Conservation (phyloP, 30 jellyfish, hydroid and myxozoan species). For the Phacellophora camtschatica region DNA sequence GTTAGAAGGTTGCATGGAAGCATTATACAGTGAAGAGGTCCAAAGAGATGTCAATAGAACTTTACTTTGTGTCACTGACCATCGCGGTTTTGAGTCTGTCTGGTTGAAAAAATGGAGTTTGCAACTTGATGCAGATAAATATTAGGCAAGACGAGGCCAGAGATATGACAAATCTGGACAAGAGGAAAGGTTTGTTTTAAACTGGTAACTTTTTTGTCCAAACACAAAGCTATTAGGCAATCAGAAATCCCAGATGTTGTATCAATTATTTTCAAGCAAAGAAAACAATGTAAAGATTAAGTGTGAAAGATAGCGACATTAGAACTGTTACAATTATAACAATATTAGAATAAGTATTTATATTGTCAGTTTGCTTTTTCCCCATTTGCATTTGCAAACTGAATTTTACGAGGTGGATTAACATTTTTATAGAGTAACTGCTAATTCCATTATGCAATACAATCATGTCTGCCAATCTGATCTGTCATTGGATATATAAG, state of each 20-base stretch:
- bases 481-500: no score
- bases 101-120: constrained; percentile 6
- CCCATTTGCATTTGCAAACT: no score
- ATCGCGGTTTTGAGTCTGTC: not conserved
- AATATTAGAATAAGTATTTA: no score
- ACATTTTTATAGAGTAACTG: no score
- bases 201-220: not conserved
- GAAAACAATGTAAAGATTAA: not conserved
- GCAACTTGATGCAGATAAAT: constrained; percentile 12
- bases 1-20: constrained; percentile 16
- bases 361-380: no score
- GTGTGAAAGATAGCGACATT: no score
- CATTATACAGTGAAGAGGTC: constrained; percentile 11
- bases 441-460: no score
- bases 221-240: not conserved
- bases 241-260: not conserved
- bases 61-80: constrained; percentile 1
- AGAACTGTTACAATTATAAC: no score
- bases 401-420: no score
- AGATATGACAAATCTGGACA: constrained; percentile 6
- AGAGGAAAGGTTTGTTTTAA: not conserved
- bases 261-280: not conserved
- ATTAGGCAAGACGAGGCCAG: constrained; percentile 5
- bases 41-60: not conserved
- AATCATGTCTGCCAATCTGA: no score